Percentiles rank a stretch among this genome's conserved stretches.
These are phyloP conservation scores for Actinemys pallida DNA, from an alignment of 2,113 vertebrate species.

Conservation along the genomic window DNA sequence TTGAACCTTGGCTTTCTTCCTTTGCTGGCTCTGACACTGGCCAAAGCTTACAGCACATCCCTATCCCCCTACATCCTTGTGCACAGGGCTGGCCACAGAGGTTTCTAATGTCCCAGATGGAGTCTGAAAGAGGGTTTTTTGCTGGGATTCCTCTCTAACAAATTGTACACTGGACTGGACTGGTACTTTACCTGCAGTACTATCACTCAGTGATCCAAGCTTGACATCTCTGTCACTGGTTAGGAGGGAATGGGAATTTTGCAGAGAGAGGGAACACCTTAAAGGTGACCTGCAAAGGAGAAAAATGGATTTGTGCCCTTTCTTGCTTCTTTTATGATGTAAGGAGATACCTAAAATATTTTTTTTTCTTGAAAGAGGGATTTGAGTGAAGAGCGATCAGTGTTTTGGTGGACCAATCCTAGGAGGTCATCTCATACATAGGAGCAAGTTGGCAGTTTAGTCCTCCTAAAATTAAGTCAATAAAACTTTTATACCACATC, in stretches of 20 bases:
- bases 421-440: neutral
- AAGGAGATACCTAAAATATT: neutral
- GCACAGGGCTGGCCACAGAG: neutral
- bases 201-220: neutral
- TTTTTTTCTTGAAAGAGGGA: neutral
- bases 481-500: neutral
- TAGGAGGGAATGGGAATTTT: neutral
- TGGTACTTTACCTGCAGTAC: neutral
- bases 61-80: neutral
- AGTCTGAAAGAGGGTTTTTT: neutral
- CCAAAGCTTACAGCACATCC: neutral
- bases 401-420: neutral
- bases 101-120: neutral
- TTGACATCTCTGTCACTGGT: neutral
- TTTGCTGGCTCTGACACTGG: neutral
- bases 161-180: neutral
- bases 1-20: neutral
- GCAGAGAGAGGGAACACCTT: neutral
- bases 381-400: neutral
- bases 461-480: neutral
- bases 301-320: fast-evolving
- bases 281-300: neutral
- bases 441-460: neutral
- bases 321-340: neutral
- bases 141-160: neutral